These are phyloP conservation scores for Salmo trutta DNA, from an alignment of 2,797 vertebrate genomes.

Conservation along the genomic window DNA sequence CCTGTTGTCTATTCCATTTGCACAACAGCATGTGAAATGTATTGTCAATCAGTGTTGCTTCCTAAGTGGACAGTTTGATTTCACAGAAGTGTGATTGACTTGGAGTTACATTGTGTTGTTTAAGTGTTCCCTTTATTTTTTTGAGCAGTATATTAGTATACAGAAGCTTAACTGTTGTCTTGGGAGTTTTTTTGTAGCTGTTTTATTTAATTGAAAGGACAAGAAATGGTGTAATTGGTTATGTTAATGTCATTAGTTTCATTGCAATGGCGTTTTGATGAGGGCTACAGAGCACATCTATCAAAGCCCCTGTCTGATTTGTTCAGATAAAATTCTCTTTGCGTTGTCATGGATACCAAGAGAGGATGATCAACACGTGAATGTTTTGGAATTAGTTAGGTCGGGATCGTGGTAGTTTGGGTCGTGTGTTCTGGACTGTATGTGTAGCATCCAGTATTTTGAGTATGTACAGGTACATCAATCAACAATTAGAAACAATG, in stretches of 20 bases:
- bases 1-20: no score
- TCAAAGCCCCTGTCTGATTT: neutral
- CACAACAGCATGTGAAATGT: no score
- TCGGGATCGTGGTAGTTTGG: neutral
- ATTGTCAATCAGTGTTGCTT: no score
- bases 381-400: slow-evolving; percentile 44
- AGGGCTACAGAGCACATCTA: neutral
- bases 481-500: no score
- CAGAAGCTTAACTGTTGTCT: neutral
- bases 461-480: no score
- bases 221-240: neutral
- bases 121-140: no score
- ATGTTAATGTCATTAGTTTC: neutral
- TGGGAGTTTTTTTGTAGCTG: neutral
- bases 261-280: neutral
- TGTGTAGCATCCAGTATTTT: no score
- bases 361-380: slow-evolving; percentile 27
- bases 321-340: neutral
- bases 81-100: no score
- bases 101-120: no score
- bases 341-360: slow-evolving; percentile 55
- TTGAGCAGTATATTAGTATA: neutral
- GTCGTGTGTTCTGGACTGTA: neutral
- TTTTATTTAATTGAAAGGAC: neutral
- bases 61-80: no score